Evolutionary conservation across 2,797 vertebrate species (phyloP).

Genomic region (Malurus splendens): DNA sequence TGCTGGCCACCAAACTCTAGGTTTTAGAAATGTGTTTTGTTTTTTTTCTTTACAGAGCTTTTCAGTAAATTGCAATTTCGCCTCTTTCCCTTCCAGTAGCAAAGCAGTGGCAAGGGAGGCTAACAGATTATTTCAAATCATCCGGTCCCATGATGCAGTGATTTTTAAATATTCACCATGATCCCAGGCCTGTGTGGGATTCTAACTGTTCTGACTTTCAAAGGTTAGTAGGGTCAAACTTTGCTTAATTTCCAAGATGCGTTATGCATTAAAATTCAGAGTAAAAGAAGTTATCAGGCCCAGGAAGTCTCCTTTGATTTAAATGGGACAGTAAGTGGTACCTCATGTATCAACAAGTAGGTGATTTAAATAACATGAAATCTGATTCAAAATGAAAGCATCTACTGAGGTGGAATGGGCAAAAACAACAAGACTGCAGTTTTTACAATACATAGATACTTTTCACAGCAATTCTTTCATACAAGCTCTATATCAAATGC

Average conservation of each 20-base stretch:
- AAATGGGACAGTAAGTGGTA: neutral
- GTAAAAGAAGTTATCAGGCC: neutral
- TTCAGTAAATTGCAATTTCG: neutral
- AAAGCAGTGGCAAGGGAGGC: neutral
- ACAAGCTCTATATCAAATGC: neutral
- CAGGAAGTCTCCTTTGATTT: neutral
- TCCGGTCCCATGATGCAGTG: neutral
- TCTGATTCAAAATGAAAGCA: neutral
- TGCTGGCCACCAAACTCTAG: neutral
- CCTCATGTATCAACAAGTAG: neutral
- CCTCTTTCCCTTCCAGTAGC: neutral
- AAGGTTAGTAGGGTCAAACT: neutral
- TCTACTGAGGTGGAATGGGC: neutral
- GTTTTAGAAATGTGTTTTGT: neutral
- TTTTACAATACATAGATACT: neutral
- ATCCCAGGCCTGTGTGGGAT: neutral
- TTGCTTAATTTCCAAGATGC: neutral
- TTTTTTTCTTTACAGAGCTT: neutral
- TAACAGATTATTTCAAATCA: neutral
- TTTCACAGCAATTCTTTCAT: neutral
- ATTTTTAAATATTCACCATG: neutral
- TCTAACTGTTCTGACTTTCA: neutral
- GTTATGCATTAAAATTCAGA: neutral
- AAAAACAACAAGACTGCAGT: neutral
- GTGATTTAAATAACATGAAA: neutral